Evolutionary conservation across 1,140 invertebrate genomes (phyloP).

Genomic region (Diuraphis noxia): DNA sequence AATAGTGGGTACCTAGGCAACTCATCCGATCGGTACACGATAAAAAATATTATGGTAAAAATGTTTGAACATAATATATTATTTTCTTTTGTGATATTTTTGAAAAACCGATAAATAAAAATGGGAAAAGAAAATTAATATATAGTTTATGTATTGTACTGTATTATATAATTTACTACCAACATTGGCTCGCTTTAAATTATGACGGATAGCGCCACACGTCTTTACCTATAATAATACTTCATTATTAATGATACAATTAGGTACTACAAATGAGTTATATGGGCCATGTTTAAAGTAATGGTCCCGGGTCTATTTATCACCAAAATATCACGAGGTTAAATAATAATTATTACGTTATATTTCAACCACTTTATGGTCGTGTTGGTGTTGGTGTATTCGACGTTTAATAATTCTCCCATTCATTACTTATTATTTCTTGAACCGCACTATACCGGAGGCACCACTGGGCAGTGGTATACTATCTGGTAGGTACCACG

Average conservation of each 20-base stretch:
- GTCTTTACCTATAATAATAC: not conserved
- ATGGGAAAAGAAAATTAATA: not conserved
- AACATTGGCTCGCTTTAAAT: not conserved
- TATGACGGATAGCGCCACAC: not conserved
- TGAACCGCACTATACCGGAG: not conserved
- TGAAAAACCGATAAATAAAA: not conserved
- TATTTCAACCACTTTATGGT: not conserved
- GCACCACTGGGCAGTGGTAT: not conserved
- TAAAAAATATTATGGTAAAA: not conserved
- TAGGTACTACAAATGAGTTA: slow-evolving; percentile 1
- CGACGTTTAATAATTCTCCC: not conserved
- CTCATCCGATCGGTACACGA: not conserved
- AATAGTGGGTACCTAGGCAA: no score
- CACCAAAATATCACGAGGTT: not conserved
- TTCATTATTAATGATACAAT: not conserved
- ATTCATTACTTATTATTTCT: not conserved
- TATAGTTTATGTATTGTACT: not conserved
- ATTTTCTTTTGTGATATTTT: not conserved
- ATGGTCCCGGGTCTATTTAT: not conserved
- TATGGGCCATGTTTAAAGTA: not conserved
- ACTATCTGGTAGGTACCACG: not conserved
- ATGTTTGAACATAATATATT: not conserved
- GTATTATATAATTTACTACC: not conserved
- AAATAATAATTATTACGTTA: not conserved
- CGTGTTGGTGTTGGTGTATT: not conserved